phyloP scores from a whole-genome alignment of 2,888 invertebrate genomes.

The Cremastobaeus sp. region DNA sequence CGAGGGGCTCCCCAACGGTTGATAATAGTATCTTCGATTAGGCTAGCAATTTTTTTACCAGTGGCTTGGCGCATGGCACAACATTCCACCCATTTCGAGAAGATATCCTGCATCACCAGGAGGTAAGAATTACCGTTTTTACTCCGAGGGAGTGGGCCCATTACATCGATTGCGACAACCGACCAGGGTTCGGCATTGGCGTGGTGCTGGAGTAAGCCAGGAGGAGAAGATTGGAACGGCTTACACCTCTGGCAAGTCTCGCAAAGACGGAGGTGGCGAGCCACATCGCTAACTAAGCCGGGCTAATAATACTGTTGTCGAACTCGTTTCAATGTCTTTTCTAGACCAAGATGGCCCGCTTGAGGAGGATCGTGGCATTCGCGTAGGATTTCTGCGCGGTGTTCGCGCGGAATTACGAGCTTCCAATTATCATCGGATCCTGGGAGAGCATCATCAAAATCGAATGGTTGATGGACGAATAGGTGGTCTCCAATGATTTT shows the following conservation, averaged over 20 bases:
- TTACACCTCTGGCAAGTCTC: constrained; percentile 9
- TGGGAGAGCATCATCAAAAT: not conserved
- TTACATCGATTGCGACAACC: constrained; percentile 44
- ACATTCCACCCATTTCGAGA: constrained; percentile 44
- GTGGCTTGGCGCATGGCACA: constrained; percentile 31
- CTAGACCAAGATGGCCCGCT: not conserved
- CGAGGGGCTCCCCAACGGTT: constrained; percentile 59
- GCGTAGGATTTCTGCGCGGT: not conserved
- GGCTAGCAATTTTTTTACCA: constrained; percentile 19
- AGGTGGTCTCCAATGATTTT: not conserved
- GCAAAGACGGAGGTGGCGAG: not conserved
- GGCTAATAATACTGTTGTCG: not conserved
- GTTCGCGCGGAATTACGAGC: not conserved
- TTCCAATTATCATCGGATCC: not conserved
- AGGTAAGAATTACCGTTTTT: constrained; percentile 7
- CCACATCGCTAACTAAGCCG: not conserved
- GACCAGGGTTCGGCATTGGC: not conserved
- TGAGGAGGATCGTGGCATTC: not conserved
- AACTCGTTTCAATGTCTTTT: not conserved
- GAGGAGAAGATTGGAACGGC: not conserved
- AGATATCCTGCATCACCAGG: constrained; percentile 30
- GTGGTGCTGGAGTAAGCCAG: not conserved
- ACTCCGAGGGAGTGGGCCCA: constrained; percentile 60
- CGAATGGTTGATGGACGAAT: not conserved
- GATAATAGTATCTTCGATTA: constrained; percentile 46